These are phyloP conservation scores for Aphis craccivora DNA, from an alignment of 1,140 invertebrate species.

Conservation along the genomic window DNA sequence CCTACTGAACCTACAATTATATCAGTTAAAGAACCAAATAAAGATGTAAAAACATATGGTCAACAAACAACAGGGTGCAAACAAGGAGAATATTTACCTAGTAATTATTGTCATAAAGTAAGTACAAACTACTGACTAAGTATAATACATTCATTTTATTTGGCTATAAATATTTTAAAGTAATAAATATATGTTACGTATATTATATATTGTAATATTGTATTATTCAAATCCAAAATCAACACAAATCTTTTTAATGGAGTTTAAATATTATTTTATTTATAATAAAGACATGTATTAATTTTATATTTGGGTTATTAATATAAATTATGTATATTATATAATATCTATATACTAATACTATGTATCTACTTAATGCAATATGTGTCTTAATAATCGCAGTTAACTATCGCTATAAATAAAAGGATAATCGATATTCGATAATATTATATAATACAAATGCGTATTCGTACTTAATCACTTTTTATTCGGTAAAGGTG, in stretches of 20 bases:
- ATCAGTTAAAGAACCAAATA: background rate
- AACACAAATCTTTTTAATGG: background rate
- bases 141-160: background rate
- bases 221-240: background rate
- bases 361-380: background rate
- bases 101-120: constrained; percentile 72
- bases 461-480: background rate
- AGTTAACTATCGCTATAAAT: background rate
- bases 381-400: background rate
- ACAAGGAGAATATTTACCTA: constrained; percentile 73
- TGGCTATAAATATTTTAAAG: background rate
- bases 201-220: no score
- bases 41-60: background rate
- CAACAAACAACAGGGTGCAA: constrained; percentile 63
- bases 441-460: background rate
- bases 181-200: background rate
- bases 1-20: constrained; percentile 54
- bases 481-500: background rate
- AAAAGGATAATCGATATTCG: background rate
- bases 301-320: background rate
- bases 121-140: constrained; percentile 54
- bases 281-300: background rate
- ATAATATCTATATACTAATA: no score
- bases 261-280: background rate
- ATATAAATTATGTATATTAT: background rate